Evolutionary conservation across 2,888 invertebrate species (phyloP).

Genomic region (Eutolmus rufibarbis): DNA sequence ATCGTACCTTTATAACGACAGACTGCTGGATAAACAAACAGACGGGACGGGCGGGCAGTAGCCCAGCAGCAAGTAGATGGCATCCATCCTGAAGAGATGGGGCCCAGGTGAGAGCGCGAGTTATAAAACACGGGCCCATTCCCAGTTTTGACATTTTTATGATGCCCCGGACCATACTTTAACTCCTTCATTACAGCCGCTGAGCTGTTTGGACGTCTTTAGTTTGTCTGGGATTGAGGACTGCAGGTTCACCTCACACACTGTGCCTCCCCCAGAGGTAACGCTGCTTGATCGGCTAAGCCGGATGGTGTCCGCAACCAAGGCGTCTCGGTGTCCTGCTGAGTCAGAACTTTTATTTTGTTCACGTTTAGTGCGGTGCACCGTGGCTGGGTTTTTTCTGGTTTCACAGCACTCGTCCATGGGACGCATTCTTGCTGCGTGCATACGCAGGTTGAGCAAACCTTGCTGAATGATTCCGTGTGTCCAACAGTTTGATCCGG

Average conservation of each 20-base stretch:
- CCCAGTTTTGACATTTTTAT: conserved; percentile 47
- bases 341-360: conserved; percentile 29
- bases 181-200: conserved; percentile 44
- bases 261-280: conserved; percentile 30
- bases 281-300: not conserved
- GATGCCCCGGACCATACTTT: conserved; percentile 43
- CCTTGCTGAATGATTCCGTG: conserved; percentile 35
- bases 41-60: not conserved
- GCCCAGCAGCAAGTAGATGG: conserved; percentile 14
- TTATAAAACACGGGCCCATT: conserved; percentile 39
- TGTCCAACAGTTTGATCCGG: not conserved
- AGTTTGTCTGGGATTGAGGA: conserved; percentile 12
- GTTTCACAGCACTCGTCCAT: conserved; percentile 11
- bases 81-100: conserved; percentile 4
- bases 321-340: conserved; percentile 42
- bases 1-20: conserved; percentile 30
- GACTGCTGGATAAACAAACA: conserved; percentile 33
- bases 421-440: not conserved
- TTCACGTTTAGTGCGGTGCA: not conserved
- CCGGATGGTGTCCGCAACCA: conserved; percentile 8
- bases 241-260: conserved; percentile 26
- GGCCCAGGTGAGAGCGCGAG: conserved; percentile 25
- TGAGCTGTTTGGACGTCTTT: conserved; percentile 42
- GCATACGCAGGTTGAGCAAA: conserved; percentile 13
- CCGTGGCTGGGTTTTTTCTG: conserved; percentile 21